Evolutionary conservation across 2,888 invertebrate species (phyloP).

Genomic region (Amorpha juglandis): DNA sequence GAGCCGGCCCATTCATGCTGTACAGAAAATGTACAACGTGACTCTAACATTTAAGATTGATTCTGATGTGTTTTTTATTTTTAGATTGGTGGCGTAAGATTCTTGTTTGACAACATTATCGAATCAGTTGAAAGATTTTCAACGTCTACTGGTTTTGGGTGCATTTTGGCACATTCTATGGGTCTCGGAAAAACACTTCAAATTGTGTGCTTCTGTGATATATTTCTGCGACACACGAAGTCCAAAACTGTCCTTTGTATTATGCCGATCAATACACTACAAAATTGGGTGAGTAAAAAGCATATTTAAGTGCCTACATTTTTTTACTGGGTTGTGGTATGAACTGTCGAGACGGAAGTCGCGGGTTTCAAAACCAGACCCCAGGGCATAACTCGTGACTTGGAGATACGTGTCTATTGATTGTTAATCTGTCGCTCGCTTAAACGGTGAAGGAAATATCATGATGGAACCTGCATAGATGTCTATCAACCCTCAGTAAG

Average conservation of each 20-base stretch:
- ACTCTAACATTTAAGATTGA: no score
- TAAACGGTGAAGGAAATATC: no score
- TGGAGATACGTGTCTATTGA: no score
- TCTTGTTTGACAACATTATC: constrained; percentile 98
- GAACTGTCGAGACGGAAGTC: no score
- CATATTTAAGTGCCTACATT: constrained; percentile 1
- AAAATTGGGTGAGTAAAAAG: constrained; percentile 92
- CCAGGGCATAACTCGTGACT: no score
- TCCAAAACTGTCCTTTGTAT: constrained; percentile 96
- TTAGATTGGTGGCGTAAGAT: constrained; percentile 96
- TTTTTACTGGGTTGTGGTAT: no score
- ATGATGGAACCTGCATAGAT: no score
- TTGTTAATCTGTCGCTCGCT: no score
- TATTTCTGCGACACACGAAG: constrained; percentile 95
- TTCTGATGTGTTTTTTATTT: constrained; percentile 41
- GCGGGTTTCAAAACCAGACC: no score
- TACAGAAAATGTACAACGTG: no score
- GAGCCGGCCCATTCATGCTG: no score
- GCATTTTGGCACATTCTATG: constrained; percentile 99
- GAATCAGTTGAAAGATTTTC: constrained; percentile 96
- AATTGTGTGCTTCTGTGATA: constrained; percentile 97
- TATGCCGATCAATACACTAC: constrained; percentile 99
- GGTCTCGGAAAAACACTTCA: constrained; percentile 99
- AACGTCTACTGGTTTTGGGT: constrained; percentile 96
- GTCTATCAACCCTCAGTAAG: no score